These are phyloP conservation scores for Apistogramma diplotaenia DNA, from an alignment of 2,113 vertebrate genomes.

Conservation along the genomic window DNA sequence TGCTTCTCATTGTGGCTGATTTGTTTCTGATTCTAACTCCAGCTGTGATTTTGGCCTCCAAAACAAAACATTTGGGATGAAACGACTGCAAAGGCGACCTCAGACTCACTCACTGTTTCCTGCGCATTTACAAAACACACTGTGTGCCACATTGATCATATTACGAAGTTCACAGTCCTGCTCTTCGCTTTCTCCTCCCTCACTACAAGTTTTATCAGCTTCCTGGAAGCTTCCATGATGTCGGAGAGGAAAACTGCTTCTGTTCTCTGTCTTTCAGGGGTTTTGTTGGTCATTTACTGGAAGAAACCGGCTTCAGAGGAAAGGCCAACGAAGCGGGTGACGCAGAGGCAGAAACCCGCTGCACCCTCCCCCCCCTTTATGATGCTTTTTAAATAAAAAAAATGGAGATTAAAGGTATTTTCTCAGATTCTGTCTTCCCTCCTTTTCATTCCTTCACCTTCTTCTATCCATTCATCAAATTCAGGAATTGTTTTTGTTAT, in stretches of 20 bases:
- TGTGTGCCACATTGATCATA: background rate
- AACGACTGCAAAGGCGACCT: background rate
- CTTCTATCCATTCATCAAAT: background rate
- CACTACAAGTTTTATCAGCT: background rate
- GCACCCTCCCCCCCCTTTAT: background rate
- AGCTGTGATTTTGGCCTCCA: background rate
- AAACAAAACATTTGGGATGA: background rate
- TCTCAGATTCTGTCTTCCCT: background rate
- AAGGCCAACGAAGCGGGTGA: background rate
- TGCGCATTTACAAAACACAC: no score
- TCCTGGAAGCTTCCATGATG: conserved; percentile 33
- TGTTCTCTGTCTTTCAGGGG: background rate
- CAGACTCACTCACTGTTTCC: no score
- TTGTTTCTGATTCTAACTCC: no score
- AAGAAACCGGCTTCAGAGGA: background rate
- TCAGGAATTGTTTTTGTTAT: conserved; percentile 1
- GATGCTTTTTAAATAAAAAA: background rate
- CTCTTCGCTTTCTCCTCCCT: background rate
- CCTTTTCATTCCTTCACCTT: background rate
- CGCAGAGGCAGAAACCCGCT: background rate
- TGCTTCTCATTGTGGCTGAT: no score
- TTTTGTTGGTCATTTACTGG: background rate
- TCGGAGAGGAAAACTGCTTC: conserved; percentile 12
- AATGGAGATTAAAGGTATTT: background rate
- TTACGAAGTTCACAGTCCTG: background rate